phyloP scores from a whole-genome alignment of 2,888 invertebrate genomes.

The Isotomurus palustris region DNA sequence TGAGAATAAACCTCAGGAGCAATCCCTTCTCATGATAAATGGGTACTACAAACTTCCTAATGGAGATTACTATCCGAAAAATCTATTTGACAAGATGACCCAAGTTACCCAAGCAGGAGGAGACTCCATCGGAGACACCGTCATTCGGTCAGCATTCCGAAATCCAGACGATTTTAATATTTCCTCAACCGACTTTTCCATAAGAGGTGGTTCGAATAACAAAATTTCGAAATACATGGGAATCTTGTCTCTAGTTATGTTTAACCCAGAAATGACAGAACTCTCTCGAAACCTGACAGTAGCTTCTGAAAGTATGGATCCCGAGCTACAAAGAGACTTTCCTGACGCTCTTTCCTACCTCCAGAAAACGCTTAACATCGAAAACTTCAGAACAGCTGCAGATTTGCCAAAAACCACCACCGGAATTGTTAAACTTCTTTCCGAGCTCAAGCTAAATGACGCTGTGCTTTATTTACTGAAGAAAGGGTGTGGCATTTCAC shows the following conservation, averaged over 20 bases:
- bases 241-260: neutral
- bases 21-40: constrained; percentile 17
- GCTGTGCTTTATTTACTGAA: constrained; percentile 17
- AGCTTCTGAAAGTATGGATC: neutral
- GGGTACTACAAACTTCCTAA: constrained; percentile 27
- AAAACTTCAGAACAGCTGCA: constrained; percentile 2
- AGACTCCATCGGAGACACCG: constrained; percentile 21
- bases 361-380: constrained; percentile 17
- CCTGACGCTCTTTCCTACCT: constrained; percentile 8
- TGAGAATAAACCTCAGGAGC: constrained; percentile 23
- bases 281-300: constrained; percentile 13
- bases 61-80: constrained; percentile 26
- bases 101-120: constrained; percentile 5
- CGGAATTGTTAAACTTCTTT: constrained; percentile 13
- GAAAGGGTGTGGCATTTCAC: constrained; percentile 7
- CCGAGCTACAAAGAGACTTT: constrained; percentile 5
- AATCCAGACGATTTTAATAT: constrained; percentile 22
- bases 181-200: neutral
- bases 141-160: constrained; percentile 18
- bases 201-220: neutral
- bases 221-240: constrained; percentile 8
- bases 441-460: constrained; percentile 15
- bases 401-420: constrained; percentile 23
- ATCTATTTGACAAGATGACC: constrained; percentile 25
- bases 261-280: constrained; percentile 9